Evolutionary conservation across 2,113 vertebrate genomes (phyloP).

Genomic region (Seriola dumerili): DNA sequence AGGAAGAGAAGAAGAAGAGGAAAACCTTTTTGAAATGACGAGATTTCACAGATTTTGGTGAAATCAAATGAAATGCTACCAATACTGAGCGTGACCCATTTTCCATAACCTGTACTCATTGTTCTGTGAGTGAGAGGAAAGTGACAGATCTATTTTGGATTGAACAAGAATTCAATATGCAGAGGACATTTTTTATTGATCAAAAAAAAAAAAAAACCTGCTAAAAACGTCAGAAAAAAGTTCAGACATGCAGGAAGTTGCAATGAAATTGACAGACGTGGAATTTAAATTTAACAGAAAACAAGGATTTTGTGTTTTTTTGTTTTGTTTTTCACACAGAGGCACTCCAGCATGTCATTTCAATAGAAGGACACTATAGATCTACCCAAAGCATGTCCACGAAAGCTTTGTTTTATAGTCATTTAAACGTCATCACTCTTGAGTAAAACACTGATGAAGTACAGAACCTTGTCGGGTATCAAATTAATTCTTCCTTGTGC

Average conservation of each 20-base stretch:
- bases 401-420: conserved; percentile 1
- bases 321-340: no score
- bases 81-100: conserved; percentile 53
- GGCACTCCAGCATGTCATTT: neutral
- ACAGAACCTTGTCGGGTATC: neutral
- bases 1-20: neutral
- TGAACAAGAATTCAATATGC: neutral
- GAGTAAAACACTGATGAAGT: neutral
- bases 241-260: conserved; percentile 22
- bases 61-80: conserved; percentile 23
- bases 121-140: conserved; percentile 32
- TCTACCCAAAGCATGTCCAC: neutral
- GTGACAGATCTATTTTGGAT: conserved; percentile 38
- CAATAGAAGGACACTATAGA: no score
- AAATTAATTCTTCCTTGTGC: neutral
- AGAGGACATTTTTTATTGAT: neutral
- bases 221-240: neutral
- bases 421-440: neutral
- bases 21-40: neutral
- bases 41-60: neutral
- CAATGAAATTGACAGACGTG: neutral
- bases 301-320: rapidly evolving
- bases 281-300: neutral
- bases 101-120: conserved; percentile 28
- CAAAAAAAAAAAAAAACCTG: neutral